A percentile compares a stretch with the other conserved stretches of the same genome.
phyloP scores from a whole-genome alignment of 2,797 vertebrate genomes.

The Pseudotriccus pelzelni region DNA sequence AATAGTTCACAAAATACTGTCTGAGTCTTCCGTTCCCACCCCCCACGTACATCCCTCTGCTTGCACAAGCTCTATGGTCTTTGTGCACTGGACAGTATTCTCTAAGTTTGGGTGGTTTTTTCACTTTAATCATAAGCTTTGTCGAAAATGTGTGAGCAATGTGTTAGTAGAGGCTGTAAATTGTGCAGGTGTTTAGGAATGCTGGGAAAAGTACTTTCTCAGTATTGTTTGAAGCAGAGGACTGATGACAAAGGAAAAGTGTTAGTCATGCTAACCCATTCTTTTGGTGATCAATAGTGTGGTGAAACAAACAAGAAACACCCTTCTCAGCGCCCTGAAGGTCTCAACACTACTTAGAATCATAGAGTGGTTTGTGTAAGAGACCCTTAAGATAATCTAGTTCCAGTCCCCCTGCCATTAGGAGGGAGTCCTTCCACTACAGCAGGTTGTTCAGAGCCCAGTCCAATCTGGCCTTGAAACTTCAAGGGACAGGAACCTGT shows the following conservation, averaged over 20 bases:
- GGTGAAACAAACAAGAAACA: background rate
- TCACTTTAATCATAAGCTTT: background rate
- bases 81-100: background rate
- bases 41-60: background rate
- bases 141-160: background rate
- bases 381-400: background rate
- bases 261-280: background rate
- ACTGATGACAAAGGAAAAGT: background rate
- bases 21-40: background rate
- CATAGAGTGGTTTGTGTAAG: background rate
- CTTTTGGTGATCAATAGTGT: background rate
- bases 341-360: background rate
- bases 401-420: background rate
- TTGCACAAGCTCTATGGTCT: background rate
- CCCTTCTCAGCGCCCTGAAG: background rate
- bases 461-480: background rate
- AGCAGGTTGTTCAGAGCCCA: background rate
- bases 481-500: background rate
- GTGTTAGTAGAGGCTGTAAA: background rate
- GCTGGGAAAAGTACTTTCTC: background rate
- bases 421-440: background rate
- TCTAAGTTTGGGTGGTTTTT: rapidly evolving
- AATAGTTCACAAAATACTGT: background rate
- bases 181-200: background rate
- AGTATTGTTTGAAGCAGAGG: background rate